A percentile compares a stretch with the other conserved stretches of the same genome.
These are phyloP conservation scores for Heterodera filipjevi DNA, from an alignment of 2,888 invertebrate genomes.

Conservation along the genomic window DNA sequence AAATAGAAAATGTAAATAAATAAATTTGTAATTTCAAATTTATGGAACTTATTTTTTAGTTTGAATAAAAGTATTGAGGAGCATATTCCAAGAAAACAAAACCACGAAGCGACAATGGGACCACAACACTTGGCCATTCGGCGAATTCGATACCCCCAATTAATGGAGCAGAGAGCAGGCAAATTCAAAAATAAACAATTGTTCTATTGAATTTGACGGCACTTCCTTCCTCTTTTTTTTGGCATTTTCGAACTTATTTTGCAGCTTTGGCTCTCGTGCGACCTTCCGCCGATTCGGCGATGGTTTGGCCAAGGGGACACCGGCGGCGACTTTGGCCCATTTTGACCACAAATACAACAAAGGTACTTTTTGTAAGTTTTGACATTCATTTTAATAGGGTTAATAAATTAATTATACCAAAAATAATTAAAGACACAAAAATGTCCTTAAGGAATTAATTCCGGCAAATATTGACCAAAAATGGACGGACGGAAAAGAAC, in stretches of 20 bases:
- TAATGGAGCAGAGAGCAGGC: not conserved
- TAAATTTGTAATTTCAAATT: too few relatives aligned
- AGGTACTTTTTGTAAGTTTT: conserved; percentile 19
- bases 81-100: not conserved
- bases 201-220: not conserved
- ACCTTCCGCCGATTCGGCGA: too few relatives aligned
- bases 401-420: too few relatives aligned
- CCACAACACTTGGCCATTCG: conserved; percentile 1
- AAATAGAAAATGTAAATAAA: too few relatives aligned
- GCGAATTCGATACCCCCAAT: not conserved
- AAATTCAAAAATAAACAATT: not conserved
- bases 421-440: too few relatives aligned
- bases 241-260: not conserved
- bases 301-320: not conserved
- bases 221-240: not conserved
- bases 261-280: too few relatives aligned
- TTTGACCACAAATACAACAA: conserved; percentile 18
- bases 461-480: conserved; percentile 13
- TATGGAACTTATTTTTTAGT: conserved; percentile 15
- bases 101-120: not conserved
- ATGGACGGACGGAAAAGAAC: conserved; percentile 15
- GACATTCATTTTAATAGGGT: not conserved
- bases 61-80: not conserved
- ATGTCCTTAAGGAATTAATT: conserved; percentile 14
- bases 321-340: not conserved